Evolutionary conservation across 1,140 invertebrate genomes (phyloP), one percentile per base, ranked within the genome.

Genomic region (Bombus sibiricus): DNA sequence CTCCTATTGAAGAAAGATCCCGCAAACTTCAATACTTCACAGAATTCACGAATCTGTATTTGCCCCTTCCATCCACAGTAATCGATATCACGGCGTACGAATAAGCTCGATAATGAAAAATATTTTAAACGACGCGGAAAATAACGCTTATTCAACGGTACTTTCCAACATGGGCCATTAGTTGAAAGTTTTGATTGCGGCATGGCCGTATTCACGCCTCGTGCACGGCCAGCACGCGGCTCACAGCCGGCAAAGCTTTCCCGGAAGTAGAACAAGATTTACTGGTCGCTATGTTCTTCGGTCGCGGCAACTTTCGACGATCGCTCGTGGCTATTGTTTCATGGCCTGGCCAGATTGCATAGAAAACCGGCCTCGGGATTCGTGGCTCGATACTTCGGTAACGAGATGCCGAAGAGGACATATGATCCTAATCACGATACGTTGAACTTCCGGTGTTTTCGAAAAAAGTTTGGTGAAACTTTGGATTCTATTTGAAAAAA

Each of bases 181-280:
- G 66, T 57, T 25, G 47, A 53, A 81, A 72, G 79, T 72, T 81
- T 81, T 59, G 66, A 81, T 69, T 69, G 28, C 39, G 79, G 28
- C n/a, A 18, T 22, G 72, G 74, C 9, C 53, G 53, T 76, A 62
- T 62, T 76, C 25, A 39, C 53, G 34, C 25, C 34, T 5, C 13
- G 25, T 77, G 34, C 37, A 12, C 13, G 8, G 25, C 2, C 25
- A 34, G 32, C 75, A 22, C 28, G 57, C 34, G 57, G 37, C 37
- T 57, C 28, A 62, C 37, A 77, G 32, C 18, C 57, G 57, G 57
- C 12, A 25, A 15, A 32, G 57, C 41, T 39, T 37, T 32, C 43
- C 34, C 64, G 64, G n/a, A 77, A 68, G 5, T 64, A 74, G 82
- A 74, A 71, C 82, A 64, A 83, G 62, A 77, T 83, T 83, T 77